phyloP scores from a whole-genome alignment of 2,888 invertebrate species.

The Lysandra coridon region DNA sequence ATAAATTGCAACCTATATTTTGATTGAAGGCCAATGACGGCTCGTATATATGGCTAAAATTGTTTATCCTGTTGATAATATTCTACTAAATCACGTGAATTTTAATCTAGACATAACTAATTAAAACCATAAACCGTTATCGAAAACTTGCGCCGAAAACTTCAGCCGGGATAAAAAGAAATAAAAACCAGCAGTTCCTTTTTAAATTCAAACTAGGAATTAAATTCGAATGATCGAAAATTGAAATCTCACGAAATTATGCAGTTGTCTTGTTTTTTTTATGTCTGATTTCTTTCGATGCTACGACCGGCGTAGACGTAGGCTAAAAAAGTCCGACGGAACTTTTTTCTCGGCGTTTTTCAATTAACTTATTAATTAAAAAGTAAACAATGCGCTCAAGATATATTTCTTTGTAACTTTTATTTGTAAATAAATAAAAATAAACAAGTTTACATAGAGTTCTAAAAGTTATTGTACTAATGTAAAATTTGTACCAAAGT shows the following conservation, averaged over 20 bases:
- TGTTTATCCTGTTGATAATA: constrained; percentile 12
- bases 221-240: not conserved
- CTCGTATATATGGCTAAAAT: constrained; percentile 30
- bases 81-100: not conserved
- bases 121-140: not conserved
- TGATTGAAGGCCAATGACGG: constrained; percentile 74
- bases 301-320: constrained; percentile 58
- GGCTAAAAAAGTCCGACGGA: constrained; percentile 77
- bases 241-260: not conserved
- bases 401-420: not conserved
- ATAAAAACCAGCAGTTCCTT: not conserved
- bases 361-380: constrained; percentile 2
- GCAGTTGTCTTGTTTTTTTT: constrained; percentile 35
- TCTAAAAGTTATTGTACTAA: not conserved
- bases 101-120: not conserved
- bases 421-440: not conserved
- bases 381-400: not conserved
- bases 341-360: constrained; percentile 46
- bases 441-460: not conserved
- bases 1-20: constrained; percentile 78
- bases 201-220: constrained; percentile 25
- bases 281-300: constrained; percentile 37
- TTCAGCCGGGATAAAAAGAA: not conserved
- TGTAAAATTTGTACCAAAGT: not conserved
- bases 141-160: not conserved